Conservation (phyloP, 2,797 vertebrate species). For the Peromyscus melanophrys region DNA sequence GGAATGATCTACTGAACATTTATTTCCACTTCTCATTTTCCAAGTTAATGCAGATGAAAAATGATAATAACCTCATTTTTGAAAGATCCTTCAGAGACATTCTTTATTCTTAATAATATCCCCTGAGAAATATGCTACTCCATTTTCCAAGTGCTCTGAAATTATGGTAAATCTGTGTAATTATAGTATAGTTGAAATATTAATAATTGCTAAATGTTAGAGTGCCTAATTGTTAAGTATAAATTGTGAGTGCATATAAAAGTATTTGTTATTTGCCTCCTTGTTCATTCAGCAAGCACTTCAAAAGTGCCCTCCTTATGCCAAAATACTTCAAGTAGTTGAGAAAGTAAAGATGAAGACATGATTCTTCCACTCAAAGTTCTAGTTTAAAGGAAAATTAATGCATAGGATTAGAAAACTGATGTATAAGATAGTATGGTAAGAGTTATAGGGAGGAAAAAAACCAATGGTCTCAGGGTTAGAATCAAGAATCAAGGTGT, state of each 20-base stretch:
- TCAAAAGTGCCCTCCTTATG: background rate
- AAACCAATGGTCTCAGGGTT: background rate
- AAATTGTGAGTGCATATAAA: background rate
- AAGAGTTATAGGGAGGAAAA: background rate
- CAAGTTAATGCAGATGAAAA: slow-evolving; percentile 49
- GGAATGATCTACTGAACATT: slow-evolving; percentile 12
- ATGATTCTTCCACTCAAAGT: background rate
- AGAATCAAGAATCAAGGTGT: background rate
- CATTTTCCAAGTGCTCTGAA: slow-evolving; percentile 16
- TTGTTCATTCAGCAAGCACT: slow-evolving; percentile 37
- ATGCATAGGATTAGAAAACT: slow-evolving; percentile 10
- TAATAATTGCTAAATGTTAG: slow-evolving; percentile 10
- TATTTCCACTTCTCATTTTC: slow-evolving; percentile 27
- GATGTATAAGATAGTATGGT: background rate
- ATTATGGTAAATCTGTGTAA: slow-evolving; percentile 1
- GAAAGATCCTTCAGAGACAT: background rate
- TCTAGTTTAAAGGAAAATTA: background rate
- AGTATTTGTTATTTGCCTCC: background rate
- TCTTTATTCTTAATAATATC: slow-evolving; percentile 9
- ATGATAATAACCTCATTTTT: slow-evolving; percentile 50
- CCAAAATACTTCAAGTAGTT: slow-evolving; percentile 41
- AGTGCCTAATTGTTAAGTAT: background rate
- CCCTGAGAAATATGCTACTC: background rate
- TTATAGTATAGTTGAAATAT: background rate
- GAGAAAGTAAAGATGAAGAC: slow-evolving; percentile 51